Evolutionary conservation across 1,140 invertebrate species (phyloP), one percentile per base, ranked within the genome.

Genomic region (Hylaeus volcanicus): DNA sequence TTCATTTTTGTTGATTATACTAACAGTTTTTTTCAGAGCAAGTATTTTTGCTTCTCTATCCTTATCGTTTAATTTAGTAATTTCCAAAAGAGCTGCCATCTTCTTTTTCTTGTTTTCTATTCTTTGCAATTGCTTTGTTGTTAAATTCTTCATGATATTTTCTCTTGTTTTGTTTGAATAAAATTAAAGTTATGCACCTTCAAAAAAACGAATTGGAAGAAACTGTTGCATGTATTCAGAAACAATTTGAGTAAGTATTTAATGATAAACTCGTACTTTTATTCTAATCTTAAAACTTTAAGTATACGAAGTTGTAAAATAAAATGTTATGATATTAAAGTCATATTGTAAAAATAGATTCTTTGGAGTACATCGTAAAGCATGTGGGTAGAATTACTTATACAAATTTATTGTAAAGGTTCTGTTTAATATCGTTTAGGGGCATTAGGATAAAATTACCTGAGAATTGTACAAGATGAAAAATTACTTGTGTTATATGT

Each of bases 41-140:
- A 88, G 45, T 1, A 73, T 71, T 80, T 85, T 91, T 9, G 77
- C 66, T 82, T 88, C 83, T 83, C 87, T 90, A 79, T 96, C 95
- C 66, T 93, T 92, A 79, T 96, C 95, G 88, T 96, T 96, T 48
- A 96, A 90, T 89, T 94, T 94, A 53, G 94, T 92, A 61, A 96
- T 91, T 89, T 95, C 94, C 15, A 95, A 92, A 83, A 95, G 92
- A 3, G 95, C 95, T 37, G 94, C 92, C 85, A 95, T 92, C 92
- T 96, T 96, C 89, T 95, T 95, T 82, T 94, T 94, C 83, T 96
- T 96, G 72, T 94, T 95, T 84, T 96, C 95, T 77, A 94, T 91
- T 79, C 95, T 93, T 86, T 92, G 91, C 48, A 91, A 88, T 86
- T 94, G 93, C 86, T 94, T 95, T 4, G 87, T 75, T n/a, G 89